phyloP scores from a whole-genome alignment of 1,140 invertebrate genomes.

The Drosophila navojoa region DNA sequence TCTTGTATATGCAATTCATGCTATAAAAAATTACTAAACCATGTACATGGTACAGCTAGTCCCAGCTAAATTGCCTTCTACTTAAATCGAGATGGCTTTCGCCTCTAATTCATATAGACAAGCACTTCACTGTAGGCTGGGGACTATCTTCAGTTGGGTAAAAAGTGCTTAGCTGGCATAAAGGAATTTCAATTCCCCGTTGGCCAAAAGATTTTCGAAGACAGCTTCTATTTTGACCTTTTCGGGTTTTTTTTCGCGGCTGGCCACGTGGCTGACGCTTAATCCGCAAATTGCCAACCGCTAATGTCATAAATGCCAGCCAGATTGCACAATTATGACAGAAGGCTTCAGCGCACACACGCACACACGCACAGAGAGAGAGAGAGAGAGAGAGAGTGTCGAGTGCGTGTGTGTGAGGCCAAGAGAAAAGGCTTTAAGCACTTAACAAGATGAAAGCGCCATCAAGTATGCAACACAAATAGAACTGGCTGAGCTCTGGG shows the following conservation, averaged over 20 bases:
- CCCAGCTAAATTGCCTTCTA: no score
- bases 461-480: slow-evolving; percentile 67
- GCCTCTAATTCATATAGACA: not conserved
- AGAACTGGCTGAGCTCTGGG: slow-evolving; percentile 33
- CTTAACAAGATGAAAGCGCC: slow-evolving; percentile 72
- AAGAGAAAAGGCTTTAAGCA: slow-evolving; percentile 65
- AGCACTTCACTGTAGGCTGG: not conserved
- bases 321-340: slow-evolving; percentile 74
- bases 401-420: not conserved
- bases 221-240: slow-evolving; percentile 2
- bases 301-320: slow-evolving; percentile 68
- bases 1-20: no score
- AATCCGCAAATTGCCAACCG: slow-evolving; percentile 52
- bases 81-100: no score
- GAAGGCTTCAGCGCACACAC: slow-evolving; percentile 45
- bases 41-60: no score
- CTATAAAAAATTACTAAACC: no score
- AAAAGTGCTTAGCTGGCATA: not conserved
- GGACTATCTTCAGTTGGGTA: not conserved
- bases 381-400: no score
- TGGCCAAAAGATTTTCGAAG: not conserved
- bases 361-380: not conserved
- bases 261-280: slow-evolving; percentile 12
- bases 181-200: not conserved
- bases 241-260: not conserved